Conservation (phyloP, 2,113 vertebrate species). For the Benitochromis conjunctus region DNA sequence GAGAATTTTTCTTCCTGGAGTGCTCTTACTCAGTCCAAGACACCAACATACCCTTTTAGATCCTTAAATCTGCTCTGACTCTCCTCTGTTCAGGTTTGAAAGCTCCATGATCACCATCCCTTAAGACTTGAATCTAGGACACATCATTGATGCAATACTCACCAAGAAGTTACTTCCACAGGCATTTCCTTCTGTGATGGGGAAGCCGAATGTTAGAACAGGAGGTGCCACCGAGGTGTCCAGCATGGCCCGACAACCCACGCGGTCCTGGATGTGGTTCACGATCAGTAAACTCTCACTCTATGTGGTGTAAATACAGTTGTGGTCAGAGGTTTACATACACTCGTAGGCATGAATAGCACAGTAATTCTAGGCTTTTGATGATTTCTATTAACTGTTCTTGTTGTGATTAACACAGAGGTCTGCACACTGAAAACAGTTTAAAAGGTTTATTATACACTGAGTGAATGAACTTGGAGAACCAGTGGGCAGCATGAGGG, state of each 20-base stretch:
- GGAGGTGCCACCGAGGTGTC: slow-evolving; percentile 50
- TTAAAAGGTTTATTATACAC: background rate
- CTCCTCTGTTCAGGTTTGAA: background rate
- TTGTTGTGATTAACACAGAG: too few species aligned
- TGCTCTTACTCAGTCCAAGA: background rate
- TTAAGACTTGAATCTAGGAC: background rate
- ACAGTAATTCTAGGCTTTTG: background rate
- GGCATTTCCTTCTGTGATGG: slow-evolving; percentile 57
- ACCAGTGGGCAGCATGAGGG: background rate
- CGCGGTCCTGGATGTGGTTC: slow-evolving; percentile 35
- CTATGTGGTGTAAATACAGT: slow-evolving; percentile 62
- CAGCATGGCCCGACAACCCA: slow-evolving; percentile 49
- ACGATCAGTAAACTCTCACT: slow-evolving; percentile 64
- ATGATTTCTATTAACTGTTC: background rate
- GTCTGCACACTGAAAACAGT: too few species aligned
- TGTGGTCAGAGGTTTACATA: background rate
- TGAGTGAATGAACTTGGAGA: background rate
- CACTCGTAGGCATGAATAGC: background rate
- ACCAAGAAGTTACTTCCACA: slow-evolving; percentile 68
- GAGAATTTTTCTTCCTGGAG: background rate
- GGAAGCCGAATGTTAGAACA: slow-evolving; percentile 66
- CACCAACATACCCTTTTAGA: background rate
- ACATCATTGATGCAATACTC: background rate
- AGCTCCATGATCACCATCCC: background rate
- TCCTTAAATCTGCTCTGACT: background rate